Evolutionary conservation across 2,113 vertebrate genomes (phyloP).

Genomic region (Albula glossodonta): DNA sequence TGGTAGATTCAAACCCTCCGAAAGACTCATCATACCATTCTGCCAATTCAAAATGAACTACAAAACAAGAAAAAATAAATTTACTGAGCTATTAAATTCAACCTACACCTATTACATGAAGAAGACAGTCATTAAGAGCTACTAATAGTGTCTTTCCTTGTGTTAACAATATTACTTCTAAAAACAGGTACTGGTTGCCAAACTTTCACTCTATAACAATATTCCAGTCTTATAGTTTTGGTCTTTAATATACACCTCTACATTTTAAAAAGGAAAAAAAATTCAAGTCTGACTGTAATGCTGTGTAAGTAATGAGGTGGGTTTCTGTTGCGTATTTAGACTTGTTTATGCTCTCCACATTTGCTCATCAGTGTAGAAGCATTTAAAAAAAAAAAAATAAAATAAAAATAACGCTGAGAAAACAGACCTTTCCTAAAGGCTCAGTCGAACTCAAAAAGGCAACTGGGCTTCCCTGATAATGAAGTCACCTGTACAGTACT

Average conservation of each 20-base stretch:
- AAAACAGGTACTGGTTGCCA: slow-evolving; percentile 51
- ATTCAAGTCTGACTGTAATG: slow-evolving; percentile 76
- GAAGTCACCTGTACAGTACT: slow-evolving; percentile 59
- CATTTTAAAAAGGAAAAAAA: slow-evolving; percentile 51
- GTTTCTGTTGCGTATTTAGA: slow-evolving; percentile 53
- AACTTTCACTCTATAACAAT: slow-evolving; percentile 52
- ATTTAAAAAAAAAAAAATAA: slow-evolving; percentile 29
- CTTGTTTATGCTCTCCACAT: slow-evolving; percentile 53
- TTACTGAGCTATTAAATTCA: slow-evolving; percentile 54
- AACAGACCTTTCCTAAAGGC: slow-evolving; percentile 62
- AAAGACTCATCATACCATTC: slow-evolving; percentile 20
- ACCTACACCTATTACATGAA: slow-evolving; percentile 61
- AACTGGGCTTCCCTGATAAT: slow-evolving; percentile 48
- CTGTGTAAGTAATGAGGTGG: slow-evolving; percentile 64
- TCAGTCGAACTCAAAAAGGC: slow-evolving; percentile 70
- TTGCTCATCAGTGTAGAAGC: slow-evolving; percentile 78
- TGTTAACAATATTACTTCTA: slow-evolving; percentile 52
- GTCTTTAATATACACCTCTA: slow-evolving; percentile 64
- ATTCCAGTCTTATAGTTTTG: slow-evolving; percentile 66
- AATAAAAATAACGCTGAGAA: slow-evolving; percentile 47
- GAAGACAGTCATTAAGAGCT: slow-evolving; percentile 44
- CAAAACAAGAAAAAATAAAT: slow-evolving; percentile 28
- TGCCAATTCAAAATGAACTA: slow-evolving; percentile 49
- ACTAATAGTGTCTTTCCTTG: slow-evolving; percentile 69
- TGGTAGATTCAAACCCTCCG: slow-evolving; percentile 26